A percentile compares a stretch with the other conserved stretches of the same genome.
Evolutionary conservation across 2,888 invertebrate genomes (phyloP).

Genomic region (Micropterix aruncella): DNA sequence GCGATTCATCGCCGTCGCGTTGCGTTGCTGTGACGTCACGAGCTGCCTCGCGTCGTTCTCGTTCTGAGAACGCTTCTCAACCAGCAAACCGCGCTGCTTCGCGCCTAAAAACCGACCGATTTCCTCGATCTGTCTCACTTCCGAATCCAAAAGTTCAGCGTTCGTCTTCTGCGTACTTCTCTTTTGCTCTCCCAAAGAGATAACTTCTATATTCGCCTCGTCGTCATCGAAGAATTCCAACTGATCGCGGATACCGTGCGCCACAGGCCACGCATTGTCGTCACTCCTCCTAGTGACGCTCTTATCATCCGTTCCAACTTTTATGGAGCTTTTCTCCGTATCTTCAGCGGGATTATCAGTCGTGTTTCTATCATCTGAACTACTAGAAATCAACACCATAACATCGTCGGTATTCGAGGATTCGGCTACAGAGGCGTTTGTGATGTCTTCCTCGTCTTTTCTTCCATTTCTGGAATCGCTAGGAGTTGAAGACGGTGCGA

Average conservation of each 20-base stretch:
- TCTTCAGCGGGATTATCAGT: slow-evolving; percentile 8
- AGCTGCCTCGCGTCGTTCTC: slow-evolving; percentile 22
- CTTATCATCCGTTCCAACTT: slow-evolving; percentile 2
- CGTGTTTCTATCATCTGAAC: slow-evolving; percentile 4
- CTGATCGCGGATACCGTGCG: slow-evolving; percentile 22
- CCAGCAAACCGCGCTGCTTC: slow-evolving; percentile 24
- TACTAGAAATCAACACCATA: slow-evolving; percentile 9
- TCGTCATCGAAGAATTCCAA: slow-evolving; percentile 27
- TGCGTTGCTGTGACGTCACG: neutral
- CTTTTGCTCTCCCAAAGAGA: slow-evolving; percentile 29
- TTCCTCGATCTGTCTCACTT: slow-evolving; percentile 35
- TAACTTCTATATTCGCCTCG: slow-evolving; percentile 22
- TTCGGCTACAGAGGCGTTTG: slow-evolving; percentile 4
- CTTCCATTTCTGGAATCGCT: slow-evolving; percentile 9
- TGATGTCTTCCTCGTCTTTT: slow-evolving; percentile 9
- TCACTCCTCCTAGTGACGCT: slow-evolving; percentile 2
- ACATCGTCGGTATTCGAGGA: slow-evolving; percentile 7
- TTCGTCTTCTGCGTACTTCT: slow-evolving; percentile 22
- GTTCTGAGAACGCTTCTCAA: slow-evolving; percentile 31
- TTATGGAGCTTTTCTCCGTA: slow-evolving; percentile 8
- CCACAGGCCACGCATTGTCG: slow-evolving; percentile 5
- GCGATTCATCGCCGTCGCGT: neutral
- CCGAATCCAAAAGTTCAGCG: slow-evolving; percentile 30
- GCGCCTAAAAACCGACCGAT: slow-evolving; percentile 31
- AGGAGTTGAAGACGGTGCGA: neutral